phyloP scores from a whole-genome alignment of 2,888 invertebrate genomes.

The Noctua janthina region DNA sequence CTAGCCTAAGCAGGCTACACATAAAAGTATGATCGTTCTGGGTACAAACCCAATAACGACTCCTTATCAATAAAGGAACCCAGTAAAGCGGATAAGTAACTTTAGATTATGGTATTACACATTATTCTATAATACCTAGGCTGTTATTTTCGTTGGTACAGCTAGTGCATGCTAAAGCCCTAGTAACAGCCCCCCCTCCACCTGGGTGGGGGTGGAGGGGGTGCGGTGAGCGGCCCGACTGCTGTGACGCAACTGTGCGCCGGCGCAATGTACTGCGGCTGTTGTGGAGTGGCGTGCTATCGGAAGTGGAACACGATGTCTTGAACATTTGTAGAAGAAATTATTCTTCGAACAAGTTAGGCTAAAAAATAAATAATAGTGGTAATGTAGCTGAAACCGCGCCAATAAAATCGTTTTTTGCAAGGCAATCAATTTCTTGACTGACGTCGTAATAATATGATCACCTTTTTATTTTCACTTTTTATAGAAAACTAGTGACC shows the following conservation, averaged over 20 bases:
- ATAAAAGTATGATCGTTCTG: background rate
- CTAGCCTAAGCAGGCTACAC: background rate
- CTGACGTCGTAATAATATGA: background rate
- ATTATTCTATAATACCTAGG: conserved; percentile 39
- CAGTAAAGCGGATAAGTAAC: conserved; percentile 9
- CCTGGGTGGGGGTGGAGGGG: conserved; percentile 75
- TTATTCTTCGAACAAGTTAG: background rate
- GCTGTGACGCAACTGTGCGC: conserved; percentile 83
- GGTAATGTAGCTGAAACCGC: background rate
- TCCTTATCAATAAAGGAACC: conserved; percentile 23
- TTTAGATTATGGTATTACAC: conserved; percentile 40
- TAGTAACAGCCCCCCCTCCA: conserved; percentile 74
- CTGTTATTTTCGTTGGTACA: conserved; percentile 56
- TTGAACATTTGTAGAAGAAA: background rate
- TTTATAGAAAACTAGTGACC: background rate
- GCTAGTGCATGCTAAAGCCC: conserved; percentile 70
- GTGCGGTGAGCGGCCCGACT: conserved; percentile 83
- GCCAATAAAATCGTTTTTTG: background rate
- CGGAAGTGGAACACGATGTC: conserved; percentile 45
- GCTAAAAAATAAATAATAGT: background rate
- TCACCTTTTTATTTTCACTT: background rate
- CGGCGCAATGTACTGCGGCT: conserved; percentile 70
- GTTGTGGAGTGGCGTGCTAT: conserved; percentile 69
- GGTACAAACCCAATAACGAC: background rate
- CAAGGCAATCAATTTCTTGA: background rate